A percentile compares a stretch with the other conserved stretches of the same genome.
These are phyloP conservation scores for Passerculus sandwichensis DNA, from an alignment of 2,797 vertebrate genomes.

Conservation along the genomic window DNA sequence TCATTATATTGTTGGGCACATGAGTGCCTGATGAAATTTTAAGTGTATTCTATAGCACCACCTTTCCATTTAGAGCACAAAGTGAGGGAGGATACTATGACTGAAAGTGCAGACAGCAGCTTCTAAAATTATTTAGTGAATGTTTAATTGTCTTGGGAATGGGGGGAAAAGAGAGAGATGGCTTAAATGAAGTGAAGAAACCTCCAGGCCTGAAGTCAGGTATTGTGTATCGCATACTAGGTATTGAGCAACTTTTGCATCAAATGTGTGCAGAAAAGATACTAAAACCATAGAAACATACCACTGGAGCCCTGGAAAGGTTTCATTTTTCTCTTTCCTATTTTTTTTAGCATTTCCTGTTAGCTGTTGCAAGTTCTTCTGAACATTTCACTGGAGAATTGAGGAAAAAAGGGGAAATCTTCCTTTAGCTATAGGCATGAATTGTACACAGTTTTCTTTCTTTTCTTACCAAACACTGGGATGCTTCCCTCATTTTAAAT, in stretches of 20 bases:
- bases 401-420: not conserved
- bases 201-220: not conserved
- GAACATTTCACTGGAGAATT: not conserved
- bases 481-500: not conserved
- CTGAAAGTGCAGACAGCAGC: not conserved
- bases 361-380: not conserved
- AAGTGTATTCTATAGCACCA: not conserved
- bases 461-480: not conserved
- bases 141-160: not conserved
- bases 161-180: not conserved
- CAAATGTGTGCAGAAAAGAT: not conserved
- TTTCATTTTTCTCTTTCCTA: not conserved
- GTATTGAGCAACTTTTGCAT: not conserved
- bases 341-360: not conserved
- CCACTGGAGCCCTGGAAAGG: rapidly evolving
- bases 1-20: not conserved
- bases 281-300: not conserved
- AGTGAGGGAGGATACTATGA: not conserved
- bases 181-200: not conserved
- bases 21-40: not conserved
- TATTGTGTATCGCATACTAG: not conserved
- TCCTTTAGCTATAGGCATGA: not conserved
- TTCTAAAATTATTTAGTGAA: not conserved
- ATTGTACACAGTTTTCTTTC: not conserved
- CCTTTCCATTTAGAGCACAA: not conserved